Base-by-base conservation (phyloP, 2,888 invertebrate genomes). In the Oscheius onirici region DNA sequence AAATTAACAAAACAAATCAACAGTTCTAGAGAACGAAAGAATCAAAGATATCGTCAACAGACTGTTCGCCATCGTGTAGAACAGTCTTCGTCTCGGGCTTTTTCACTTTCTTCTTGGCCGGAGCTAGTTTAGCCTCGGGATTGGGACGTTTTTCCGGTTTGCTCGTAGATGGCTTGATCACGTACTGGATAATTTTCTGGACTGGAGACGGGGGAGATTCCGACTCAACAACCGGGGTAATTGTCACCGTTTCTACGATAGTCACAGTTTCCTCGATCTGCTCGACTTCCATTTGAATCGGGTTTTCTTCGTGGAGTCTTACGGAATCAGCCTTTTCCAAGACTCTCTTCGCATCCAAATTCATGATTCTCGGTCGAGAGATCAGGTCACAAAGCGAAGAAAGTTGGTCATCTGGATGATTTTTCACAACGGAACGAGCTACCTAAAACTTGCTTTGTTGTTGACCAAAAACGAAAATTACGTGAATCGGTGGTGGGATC, bases 401-500 rank as follows among this genome's bases (percentile, higher is more conserved):
- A 28, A 63, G 49, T 51, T 57, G 15, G 71, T 20, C 74, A 24
- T 13, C 66, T 51, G 26, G 55, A 57, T 15, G 74, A 49, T 1
- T 57, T 20, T 65, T 57, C 17, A 40, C 67, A 52, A 55, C 46
- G 5, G 54, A 52, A 10, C 76, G 60, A 24, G 72, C 72, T 13
- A 76, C 49, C 74, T 76, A n/a, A 26, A 52, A 71, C 10, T 1
- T 17, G 46, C 22, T 34, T 34, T 34, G 3, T 3, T 34, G 3
- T 6, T 3, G 3, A 34, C 34, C 3, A 3, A 34, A 8, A 13
- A 49, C 10, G 6, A 34, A 24, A 54, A 65, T 69, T 51, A 81
- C 78, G n/a, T 82, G 79, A 15, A 82, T 67, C 3, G 82, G 82
- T 34, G 71, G 52, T 13, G 82, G 78, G 2, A 82, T 75, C 44